Evolutionary conservation across 2,888 invertebrate species (phyloP), one percentile per base, ranked within the genome.

Genomic region (Pterobdella sp.): DNA sequence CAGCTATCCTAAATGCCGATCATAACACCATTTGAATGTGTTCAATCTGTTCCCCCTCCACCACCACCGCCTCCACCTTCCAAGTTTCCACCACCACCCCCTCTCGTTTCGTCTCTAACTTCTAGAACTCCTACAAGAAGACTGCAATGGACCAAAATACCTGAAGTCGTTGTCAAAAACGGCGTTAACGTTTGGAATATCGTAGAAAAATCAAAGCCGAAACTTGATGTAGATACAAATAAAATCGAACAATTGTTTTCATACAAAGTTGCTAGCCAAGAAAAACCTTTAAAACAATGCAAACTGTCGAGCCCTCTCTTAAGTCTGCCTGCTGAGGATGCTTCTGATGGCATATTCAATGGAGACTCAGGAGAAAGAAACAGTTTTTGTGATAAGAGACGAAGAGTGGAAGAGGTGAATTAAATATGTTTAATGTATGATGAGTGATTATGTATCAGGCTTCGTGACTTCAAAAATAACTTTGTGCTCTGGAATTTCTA

Each of bases 161-260:
- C 32, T 3, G 66, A 65, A 65, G 66, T 32, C 4, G 29, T 31
- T 3, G 14, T 32, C 14, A 65, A 35, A 31, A 65, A 34, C 31
- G 32, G 35, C 14, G n/a, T 31, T 22, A 65, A 65, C 32, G 42
- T 52, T 42, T 42, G 26, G 22, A 1, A 26, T 68, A n/a, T n/a
- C 29, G 7, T 56, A 4, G n/a, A 56, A 26, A 78, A 79, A 69
- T 75, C 78, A 73, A 80, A 79, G 73, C 32, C 69, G 7, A 32
- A 65, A 4, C 78, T 80, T 69, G 79, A 80, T 36, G 78, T 82
- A 76, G 81, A 83, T 77, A 83, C 79, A 74, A 79, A 78, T n/a
- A 77, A 79, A 72, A 81, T 83, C 77, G 83, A 83, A 72, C 80
- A 81, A 69, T 77, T 83, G 69, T 83, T 83, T 74, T 71, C 75